Conservation (phyloP, 2,888 invertebrate species). For the Drosophila paucipuncta region DNA sequence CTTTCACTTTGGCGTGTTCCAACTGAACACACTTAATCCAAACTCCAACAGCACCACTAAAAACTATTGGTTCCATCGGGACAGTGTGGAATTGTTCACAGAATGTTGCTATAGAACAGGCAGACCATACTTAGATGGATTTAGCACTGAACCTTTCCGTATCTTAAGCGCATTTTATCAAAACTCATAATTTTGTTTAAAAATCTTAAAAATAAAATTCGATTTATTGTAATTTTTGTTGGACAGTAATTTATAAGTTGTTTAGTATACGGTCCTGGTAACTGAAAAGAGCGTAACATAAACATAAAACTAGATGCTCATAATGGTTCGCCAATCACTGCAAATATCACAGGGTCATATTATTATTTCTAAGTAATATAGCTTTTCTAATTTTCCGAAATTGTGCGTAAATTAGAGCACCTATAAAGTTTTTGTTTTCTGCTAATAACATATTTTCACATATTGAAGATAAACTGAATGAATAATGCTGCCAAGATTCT, state of each 20-base stretch:
- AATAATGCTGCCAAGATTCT: no score
- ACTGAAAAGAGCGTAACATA: neutral
- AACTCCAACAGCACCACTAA: conserved; percentile 84
- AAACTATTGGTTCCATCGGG: conserved; percentile 93
- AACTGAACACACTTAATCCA: conserved; percentile 92
- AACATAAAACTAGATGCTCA: neutral
- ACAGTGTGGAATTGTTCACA: conserved; percentile 88
- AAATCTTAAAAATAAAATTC: conserved; percentile 22
- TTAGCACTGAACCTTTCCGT: conserved; percentile 92
- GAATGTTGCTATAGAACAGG: conserved; percentile 89
- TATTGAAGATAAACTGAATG: neutral
- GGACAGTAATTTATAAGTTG: no score
- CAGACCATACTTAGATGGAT: conserved; percentile 89
- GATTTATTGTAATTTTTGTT: neutral
- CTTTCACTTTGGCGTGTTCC: conserved; percentile 93
- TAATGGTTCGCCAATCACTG: neutral
- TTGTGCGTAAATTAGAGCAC: neutral
- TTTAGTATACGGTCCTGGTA: neutral
- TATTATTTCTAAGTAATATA: neutral
- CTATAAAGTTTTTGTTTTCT: neutral
- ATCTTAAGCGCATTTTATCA: conserved; percentile 92
- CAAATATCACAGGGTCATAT: neutral
- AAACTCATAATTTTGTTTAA: conserved; percentile 83
- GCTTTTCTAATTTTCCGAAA: neutral
- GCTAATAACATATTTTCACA: neutral